Conservation (phyloP, 1,140 invertebrate species). For the Cydia fagiglandana region DNA sequence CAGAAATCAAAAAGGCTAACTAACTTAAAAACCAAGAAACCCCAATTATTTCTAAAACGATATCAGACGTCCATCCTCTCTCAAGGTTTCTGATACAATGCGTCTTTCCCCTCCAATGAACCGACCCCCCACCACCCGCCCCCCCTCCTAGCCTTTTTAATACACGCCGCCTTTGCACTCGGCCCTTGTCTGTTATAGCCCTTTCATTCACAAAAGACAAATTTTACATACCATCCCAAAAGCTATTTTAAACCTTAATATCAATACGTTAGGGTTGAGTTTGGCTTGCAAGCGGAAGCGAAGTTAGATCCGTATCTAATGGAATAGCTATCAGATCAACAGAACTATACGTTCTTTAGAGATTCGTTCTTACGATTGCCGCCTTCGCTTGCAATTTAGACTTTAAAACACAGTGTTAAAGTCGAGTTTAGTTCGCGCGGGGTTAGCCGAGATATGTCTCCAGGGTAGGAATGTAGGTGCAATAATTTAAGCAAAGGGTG, state of each 20-base stretch:
- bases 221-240: slow-evolving; percentile 45
- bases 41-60: neutral
- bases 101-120: slow-evolving; percentile 48
- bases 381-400: slow-evolving; percentile 32
- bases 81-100: slow-evolving; percentile 53
- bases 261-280: slow-evolving; percentile 42
- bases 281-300: slow-evolving; percentile 39
- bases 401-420: slow-evolving; percentile 47
- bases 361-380: slow-evolving; percentile 56
- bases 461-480: slow-evolving; percentile 63
- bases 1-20: neutral
- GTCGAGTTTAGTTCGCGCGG: slow-evolving; percentile 47
- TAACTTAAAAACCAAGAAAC: neutral
- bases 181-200: slow-evolving; percentile 51
- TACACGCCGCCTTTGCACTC: slow-evolving; percentile 58
- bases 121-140: slow-evolving; percentile 40
- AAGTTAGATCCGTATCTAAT: slow-evolving; percentile 69
- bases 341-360: slow-evolving; percentile 68
- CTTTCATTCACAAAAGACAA: slow-evolving; percentile 62
- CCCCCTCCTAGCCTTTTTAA: slow-evolving; percentile 62
- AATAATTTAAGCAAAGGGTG: slow-evolving; percentile 78
- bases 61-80: slow-evolving; percentile 41
- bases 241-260: slow-evolving; percentile 48
- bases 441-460: slow-evolving; percentile 52
- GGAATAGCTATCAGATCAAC: slow-evolving; percentile 55